These are phyloP conservation scores for Prolemur simus DNA, from an alignment of 2,113 vertebrate species.

Conservation along the genomic window DNA sequence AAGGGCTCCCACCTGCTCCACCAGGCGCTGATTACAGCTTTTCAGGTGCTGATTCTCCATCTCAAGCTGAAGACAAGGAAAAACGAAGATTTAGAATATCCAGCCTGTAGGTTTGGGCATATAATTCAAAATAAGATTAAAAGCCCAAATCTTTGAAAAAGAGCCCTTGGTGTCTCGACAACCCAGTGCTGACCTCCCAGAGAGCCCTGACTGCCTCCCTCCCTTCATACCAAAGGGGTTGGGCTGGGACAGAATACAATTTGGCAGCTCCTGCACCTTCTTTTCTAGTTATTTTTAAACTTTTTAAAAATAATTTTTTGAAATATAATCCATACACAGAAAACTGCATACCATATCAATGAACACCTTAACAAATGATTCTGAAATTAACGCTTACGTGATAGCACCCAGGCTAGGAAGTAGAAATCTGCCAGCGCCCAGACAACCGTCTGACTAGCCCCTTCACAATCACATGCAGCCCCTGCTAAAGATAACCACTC, in stretches of 20 bases:
- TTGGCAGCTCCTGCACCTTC: neutral
- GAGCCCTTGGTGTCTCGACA: neutral
- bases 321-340: neutral
- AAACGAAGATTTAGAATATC: slow-evolving; percentile 52
- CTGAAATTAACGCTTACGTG: neutral
- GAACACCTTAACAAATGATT: neutral
- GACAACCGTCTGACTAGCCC: neutral
- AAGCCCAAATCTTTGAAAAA: neutral
- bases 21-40: slow-evolving; percentile 88
- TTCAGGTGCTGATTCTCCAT: slow-evolving; percentile 94
- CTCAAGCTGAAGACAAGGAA: slow-evolving; percentile 89
- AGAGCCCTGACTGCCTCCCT: neutral
- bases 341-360: neutral
- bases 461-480: fast-evolving
- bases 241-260: neutral
- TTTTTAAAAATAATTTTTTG: neutral
- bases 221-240: neutral
- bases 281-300: neutral
- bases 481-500: neutral
- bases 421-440: neutral
- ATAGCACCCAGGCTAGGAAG: neutral
- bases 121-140: neutral
- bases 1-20: slow-evolving; percentile 89
- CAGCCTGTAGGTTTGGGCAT: neutral
- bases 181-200: neutral